phyloP scores from a whole-genome alignment of 2,113 vertebrate species.

The Mustelus asterias region DNA sequence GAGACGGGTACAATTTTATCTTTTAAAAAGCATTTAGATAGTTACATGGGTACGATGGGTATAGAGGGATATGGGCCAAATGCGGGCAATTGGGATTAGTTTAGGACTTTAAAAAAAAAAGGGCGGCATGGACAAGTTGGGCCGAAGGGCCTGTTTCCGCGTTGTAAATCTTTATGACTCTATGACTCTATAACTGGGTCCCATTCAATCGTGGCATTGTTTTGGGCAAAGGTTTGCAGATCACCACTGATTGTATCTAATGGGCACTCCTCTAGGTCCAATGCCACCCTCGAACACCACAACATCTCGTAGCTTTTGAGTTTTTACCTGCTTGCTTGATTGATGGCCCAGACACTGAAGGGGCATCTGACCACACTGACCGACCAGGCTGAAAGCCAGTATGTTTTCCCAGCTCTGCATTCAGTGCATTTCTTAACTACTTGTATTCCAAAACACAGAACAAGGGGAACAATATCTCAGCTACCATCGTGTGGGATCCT shows the following conservation, averaged over 20 bases:
- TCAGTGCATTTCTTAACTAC: neutral
- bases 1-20: too few relatives aligned
- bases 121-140: too few relatives aligned
- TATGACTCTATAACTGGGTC: too few relatives aligned
- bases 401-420: neutral
- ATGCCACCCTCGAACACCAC: neutral
- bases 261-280: neutral
- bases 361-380: neutral
- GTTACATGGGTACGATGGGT: too few relatives aligned
- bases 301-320: neutral
- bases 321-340: neutral
- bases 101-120: too few relatives aligned
- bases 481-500: too few relatives aligned
- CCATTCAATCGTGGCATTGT: neutral
- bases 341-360: neutral
- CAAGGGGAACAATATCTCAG: neutral
- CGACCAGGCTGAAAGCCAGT: neutral
- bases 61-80: too few relatives aligned
- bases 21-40: too few relatives aligned
- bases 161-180: too few relatives aligned
- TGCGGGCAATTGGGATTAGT: too few relatives aligned
- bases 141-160: too few relatives aligned
- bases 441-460: neutral
- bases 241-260: neutral
- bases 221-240: constrained; percentile 2